Evolutionary conservation across 2,797 vertebrate genomes (phyloP), one percentile per base, ranked within the genome.

Genomic region (Anabas testudineus): DNA sequence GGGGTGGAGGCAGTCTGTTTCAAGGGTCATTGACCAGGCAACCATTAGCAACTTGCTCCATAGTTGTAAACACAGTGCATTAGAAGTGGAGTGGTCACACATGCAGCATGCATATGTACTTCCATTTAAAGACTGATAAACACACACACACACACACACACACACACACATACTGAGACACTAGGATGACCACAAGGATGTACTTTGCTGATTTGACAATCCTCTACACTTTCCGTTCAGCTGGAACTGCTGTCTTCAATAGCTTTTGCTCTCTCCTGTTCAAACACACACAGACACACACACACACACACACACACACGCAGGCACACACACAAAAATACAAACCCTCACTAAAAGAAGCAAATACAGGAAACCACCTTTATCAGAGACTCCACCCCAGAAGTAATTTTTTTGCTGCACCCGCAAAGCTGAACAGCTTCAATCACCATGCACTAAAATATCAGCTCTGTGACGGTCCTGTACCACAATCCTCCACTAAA

Each of bases 301-400:
- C 42, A 52, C 43, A 43, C 37, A 18, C 36, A 22, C 49, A 42
- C 21, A 49, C 55, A 55, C 47, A 30, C 53, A 53, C n/a, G n/a
- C n/a, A 52, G 42, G 52, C 43, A 43, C 37, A 18, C 36, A 22
- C 49, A 42, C 21, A 49, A 55, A 55, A 36, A 30, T 53, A 53
- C 0, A 13, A 51, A 32, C 16, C 12, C 12, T 49, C 16, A n/a
- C 85, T 85, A 88, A 88, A 82, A 90, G 85, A 88, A 90, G 80
- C 88, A 89, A 76, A 78, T 79, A 83, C 91, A 93, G 92, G 92
- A 95, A 93, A 91, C 91, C 90, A 92, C 86, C 82, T 92, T 93
- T 89, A 92, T 93, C 91, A 85, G 71, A 86, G 85, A 84, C 86
- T 82, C 78, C 80, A 81, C 84, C 82, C 73, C 42, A 72, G 72